A percentile compares a stretch with the other conserved stretches of the same genome.
phyloP scores from a whole-genome alignment of 2,797 vertebrate genomes.

The Pangasius larnaudii region DNA sequence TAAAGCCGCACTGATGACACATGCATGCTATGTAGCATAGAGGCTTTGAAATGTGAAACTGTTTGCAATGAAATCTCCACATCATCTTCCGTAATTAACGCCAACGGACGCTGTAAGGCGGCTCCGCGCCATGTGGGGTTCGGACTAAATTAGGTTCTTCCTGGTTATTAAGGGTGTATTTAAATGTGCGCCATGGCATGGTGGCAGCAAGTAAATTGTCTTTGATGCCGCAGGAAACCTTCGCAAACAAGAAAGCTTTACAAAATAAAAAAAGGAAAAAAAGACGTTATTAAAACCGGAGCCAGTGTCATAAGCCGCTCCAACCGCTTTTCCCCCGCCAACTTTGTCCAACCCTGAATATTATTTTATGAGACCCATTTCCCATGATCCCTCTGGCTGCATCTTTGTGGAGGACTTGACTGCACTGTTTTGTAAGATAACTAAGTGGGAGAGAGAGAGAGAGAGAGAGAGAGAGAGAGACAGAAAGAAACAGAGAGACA shows the following conservation, averaged over 20 bases:
- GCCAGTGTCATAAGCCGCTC: conserved; percentile 52
- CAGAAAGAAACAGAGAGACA: background rate
- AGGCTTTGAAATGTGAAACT: conserved; percentile 43
- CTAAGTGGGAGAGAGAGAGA: conserved; percentile 49
- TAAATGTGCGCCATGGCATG: conserved; percentile 51
- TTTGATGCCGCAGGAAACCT: conserved; percentile 50
- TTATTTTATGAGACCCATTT: conserved; percentile 64
- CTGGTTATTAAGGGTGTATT: conserved; percentile 57
- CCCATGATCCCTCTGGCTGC: conserved; percentile 57
- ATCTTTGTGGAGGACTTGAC: conserved; percentile 61
- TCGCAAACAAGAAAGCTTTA: conserved; percentile 55
- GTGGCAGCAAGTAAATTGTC: conserved; percentile 45
- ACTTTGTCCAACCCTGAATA: conserved; percentile 61
- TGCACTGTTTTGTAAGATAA: conserved; percentile 67
- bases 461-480: background rate
- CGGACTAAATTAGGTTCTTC: conserved; percentile 50
- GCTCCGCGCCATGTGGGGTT: conserved; percentile 36
- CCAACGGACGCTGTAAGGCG: conserved; percentile 29
- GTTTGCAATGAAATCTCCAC: conserved; percentile 29
- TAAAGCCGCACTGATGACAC: background rate
- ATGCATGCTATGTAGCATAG: conserved; percentile 8
- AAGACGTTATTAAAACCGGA: conserved; percentile 56
- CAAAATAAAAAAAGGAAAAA: conserved; percentile 30
- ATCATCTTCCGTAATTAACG: conserved; percentile 50
- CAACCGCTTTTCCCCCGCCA: conserved; percentile 46